Conservation (phyloP, 2,797 vertebrate genomes). For the Acipenser transmontanus region DNA sequence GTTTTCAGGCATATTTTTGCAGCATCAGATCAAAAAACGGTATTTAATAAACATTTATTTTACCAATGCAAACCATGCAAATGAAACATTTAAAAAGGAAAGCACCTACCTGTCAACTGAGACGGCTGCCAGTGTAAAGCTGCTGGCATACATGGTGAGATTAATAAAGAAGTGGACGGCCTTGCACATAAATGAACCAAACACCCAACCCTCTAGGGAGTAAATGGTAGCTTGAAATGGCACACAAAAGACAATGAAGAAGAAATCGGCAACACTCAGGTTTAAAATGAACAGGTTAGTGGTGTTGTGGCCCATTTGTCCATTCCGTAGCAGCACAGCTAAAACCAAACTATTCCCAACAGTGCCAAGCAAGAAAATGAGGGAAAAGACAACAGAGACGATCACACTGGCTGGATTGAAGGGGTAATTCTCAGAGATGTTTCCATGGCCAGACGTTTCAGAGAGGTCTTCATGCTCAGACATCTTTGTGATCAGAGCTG, state of each 20-base stretch:
- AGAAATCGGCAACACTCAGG: conserved; percentile 82
- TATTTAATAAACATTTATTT: background rate
- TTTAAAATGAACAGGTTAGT: conserved; percentile 87
- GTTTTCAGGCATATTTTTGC: background rate
- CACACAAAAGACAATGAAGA: conserved; percentile 86
- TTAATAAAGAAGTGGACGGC: conserved; percentile 85
- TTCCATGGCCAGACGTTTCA: conserved; percentile 51
- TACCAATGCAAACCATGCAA: background rate
- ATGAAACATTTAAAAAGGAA: background rate
- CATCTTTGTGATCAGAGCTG: conserved; percentile 43
- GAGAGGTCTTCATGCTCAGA: conserved; percentile 69
- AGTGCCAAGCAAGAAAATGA: conserved; percentile 80
- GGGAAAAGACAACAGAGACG: conserved; percentile 78
- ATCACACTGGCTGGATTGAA: conserved; percentile 72
- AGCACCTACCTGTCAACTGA: conserved; percentile 74
- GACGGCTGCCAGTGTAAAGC: conserved; percentile 78
- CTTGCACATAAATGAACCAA: conserved; percentile 84
- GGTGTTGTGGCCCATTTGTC: conserved; percentile 76
- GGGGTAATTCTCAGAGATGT: conserved; percentile 65
- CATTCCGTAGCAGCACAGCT: conserved; percentile 71
- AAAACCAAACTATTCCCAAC: conserved; percentile 80
- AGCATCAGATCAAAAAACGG: background rate
- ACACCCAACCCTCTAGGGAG: conserved; percentile 81
- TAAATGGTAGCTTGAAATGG: conserved; percentile 90
- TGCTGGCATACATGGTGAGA: conserved; percentile 86